phyloP scores from a whole-genome alignment of 2,797 vertebrate genomes.

The Brachyalestes nurse region DNA sequence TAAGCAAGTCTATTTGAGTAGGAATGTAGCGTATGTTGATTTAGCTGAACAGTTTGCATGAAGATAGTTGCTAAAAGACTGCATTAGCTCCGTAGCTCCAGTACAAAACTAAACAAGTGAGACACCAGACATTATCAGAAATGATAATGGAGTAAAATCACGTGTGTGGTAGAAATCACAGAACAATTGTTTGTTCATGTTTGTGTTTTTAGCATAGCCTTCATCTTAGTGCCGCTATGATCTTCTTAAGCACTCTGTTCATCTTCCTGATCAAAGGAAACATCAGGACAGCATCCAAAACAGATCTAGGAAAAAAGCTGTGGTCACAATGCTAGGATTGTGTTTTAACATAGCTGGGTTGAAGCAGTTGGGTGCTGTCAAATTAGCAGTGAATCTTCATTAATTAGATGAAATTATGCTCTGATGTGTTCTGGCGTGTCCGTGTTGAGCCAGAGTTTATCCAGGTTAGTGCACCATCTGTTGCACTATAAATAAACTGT shows the following conservation, averaged over 20 bases:
- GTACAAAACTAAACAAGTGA: too few relatives aligned
- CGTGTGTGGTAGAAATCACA: not conserved
- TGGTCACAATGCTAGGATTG: not conserved
- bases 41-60: too few relatives aligned
- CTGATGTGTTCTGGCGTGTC: not conserved
- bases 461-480: not conserved
- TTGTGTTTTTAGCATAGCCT: not conserved
- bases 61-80: too few relatives aligned
- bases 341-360: too few relatives aligned
- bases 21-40: too few relatives aligned
- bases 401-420: not conserved
- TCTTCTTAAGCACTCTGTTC: not conserved
- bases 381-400: not conserved
- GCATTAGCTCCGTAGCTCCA: too few relatives aligned
- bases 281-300: not conserved
- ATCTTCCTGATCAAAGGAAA: not conserved
- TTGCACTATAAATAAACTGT: not conserved
- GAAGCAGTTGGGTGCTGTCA: not conserved
- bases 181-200: not conserved
- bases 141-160: not conserved
- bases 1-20: too few relatives aligned
- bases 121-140: too few relatives aligned
- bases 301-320: not conserved
- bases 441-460: not conserved
- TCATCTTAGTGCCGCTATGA: not conserved